These are phyloP conservation scores for Mustelus asterias DNA, from an alignment of 2,113 vertebrate genomes.

Conservation along the genomic window DNA sequence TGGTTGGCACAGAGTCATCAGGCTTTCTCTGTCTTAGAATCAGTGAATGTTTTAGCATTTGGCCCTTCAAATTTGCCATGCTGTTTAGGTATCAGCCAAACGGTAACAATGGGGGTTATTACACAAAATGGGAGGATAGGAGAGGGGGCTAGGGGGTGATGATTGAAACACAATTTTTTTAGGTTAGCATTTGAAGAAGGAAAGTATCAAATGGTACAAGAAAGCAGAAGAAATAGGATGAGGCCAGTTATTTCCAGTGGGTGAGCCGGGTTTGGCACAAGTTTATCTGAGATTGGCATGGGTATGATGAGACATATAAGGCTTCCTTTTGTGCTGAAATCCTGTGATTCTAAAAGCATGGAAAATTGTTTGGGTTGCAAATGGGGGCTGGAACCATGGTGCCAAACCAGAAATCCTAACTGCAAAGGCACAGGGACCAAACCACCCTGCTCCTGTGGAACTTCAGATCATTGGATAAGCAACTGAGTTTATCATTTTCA, in stretches of 20 bases:
- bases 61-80: not conserved
- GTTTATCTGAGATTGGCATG: too few relatives aligned
- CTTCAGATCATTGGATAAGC: not conserved
- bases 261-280: not conserved
- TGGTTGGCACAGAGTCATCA: not conserved
- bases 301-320: not conserved
- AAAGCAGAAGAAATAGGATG: not conserved
- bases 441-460: not conserved
- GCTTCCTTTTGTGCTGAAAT: not conserved
- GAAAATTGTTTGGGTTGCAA: not conserved
- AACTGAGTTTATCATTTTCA: not conserved
- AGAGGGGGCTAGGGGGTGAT: not conserved
- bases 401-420: not conserved
- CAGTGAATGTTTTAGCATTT: not conserved
- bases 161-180: not conserved
- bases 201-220: not conserved
- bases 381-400: not conserved
- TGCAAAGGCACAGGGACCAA: not conserved
- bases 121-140: not conserved
- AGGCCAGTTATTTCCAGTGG: not conserved
- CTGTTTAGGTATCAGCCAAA: not conserved
- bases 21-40: not conserved
- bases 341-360: not conserved
- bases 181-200: not conserved
- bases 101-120: not conserved